These are phyloP conservation scores for Tauraco hartlaubi DNA, from an alignment of 2,797 vertebrate species.

Conservation along the genomic window DNA sequence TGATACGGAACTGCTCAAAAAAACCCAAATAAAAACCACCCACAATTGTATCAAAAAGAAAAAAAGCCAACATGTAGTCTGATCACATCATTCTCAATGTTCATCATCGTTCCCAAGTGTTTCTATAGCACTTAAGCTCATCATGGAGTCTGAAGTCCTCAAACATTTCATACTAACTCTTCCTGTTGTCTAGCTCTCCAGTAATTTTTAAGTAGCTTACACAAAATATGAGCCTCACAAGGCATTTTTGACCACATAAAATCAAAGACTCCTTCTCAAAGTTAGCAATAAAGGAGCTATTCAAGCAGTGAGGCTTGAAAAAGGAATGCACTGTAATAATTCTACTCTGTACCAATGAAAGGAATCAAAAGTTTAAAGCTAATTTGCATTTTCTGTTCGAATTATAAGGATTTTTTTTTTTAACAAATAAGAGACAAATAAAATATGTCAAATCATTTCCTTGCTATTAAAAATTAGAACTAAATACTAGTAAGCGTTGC, in stretches of 20 bases:
- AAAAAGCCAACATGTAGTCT: background rate
- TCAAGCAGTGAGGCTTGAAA: background rate
- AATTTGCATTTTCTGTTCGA: background rate
- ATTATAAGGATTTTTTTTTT: background rate
- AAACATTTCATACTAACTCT: background rate
- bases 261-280: background rate
- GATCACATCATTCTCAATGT: background rate
- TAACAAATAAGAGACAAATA: background rate
- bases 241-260: background rate
- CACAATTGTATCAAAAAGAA: background rate
- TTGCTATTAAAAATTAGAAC: background rate
- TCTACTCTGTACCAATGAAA: background rate
- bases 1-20: background rate
- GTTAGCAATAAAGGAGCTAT: background rate
- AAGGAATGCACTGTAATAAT: background rate
- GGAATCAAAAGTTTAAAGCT: background rate
- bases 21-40: background rate
- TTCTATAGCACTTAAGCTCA: background rate
- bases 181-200: background rate
- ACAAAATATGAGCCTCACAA: background rate
- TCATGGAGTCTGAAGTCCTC: background rate
- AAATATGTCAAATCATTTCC: background rate
- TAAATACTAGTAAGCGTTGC: background rate
- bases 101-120: background rate
- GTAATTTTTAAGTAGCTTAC: background rate